Evolutionary conservation across 2,888 invertebrate genomes (phyloP), one percentile per base, ranked within the genome.

Genomic region (Galerucella nymphaeae): DNA sequence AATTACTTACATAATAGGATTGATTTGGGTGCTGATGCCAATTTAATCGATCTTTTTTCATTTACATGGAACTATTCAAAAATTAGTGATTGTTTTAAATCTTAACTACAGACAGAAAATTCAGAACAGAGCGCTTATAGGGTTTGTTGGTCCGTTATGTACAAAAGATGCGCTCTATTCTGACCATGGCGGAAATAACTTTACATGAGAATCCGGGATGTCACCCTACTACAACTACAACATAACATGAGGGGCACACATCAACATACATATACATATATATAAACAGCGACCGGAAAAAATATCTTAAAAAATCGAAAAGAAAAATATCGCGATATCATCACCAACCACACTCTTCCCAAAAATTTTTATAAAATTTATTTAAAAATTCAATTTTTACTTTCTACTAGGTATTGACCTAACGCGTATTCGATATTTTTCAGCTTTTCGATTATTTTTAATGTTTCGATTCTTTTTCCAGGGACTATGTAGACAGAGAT

Each of bases 1-100:
- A 84, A 83, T 82, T 83, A 81, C 84, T 81, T 84, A 81, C 84
- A 85, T 81, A 82, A 84, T 86, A 87, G 86, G 86, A 87, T 86
- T 86, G 78, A 78, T 80, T 74, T 53, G 80, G 86, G 86, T 86
- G 86, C 86, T 84, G 83, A 84, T 84, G 84, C 84, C 85, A 83
- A 81, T 83, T 83, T 82, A 73, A 80, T 81, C 79, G 81, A 80
- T 78, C 76, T 74, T 81, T 23, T 81, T 81, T 83, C 79, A 80
- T 82, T 83, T 81, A 83, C 80, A 82, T 77, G 75, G 77, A 76
- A 72, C 74, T 74, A 73, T 77, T 87, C 87, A 87, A 86, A 87
- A 86, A 86, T 87, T 85, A 87, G 85, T 88, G 87, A 88, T 89
- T 88, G 88, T 88, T 88, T 86, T 87, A 87, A 87, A 38, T 84